phyloP scores from a whole-genome alignment of 1,140 invertebrate species.

The Drosophila hydei region DNA sequence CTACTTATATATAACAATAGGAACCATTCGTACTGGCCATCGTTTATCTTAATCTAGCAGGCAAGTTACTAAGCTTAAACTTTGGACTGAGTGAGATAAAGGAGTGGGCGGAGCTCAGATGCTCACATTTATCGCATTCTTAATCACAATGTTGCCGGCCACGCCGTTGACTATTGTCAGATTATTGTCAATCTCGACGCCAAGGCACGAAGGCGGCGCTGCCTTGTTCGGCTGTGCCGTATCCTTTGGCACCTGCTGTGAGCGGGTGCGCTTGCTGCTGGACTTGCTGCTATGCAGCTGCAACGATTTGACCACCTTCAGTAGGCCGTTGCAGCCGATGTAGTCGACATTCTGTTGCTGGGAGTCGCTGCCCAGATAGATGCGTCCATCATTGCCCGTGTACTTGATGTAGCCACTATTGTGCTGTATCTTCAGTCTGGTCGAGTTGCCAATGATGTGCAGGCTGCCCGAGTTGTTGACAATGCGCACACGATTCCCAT shows the following conservation, averaged over 20 bases:
- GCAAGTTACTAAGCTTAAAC: conserved; percentile 37
- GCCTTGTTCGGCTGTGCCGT: not conserved
- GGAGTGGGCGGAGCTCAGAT: conserved; percentile 33
- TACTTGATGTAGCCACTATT: conserved; percentile 69
- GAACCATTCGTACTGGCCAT: conserved; percentile 39
- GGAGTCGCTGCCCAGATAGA: conserved; percentile 72
- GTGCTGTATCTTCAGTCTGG: conserved; percentile 67
- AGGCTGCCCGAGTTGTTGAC: conserved; percentile 60
- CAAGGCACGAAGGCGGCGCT: not conserved
- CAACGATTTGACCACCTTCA: conserved; percentile 74
- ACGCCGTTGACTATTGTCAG: conserved; percentile 59
- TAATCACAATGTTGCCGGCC: conserved; percentile 74
- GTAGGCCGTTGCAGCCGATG: conserved; percentile 73
- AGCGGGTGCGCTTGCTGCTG: conserved; percentile 4
- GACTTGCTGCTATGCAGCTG: conserved; percentile 51
- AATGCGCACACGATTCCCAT: conserved; percentile 74
- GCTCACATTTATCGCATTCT: conserved; percentile 78
- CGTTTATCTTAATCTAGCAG: conserved; percentile 13
- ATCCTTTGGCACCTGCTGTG: conserved; percentile 12
- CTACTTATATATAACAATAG: conserved; percentile 33
- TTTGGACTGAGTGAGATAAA: conserved; percentile 29
- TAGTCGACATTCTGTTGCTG: conserved; percentile 70
- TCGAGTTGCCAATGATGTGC: conserved; percentile 73
- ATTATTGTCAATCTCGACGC: conserved; percentile 61
- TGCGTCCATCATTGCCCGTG: conserved; percentile 77